Base-by-base conservation (phyloP, 2,113 vertebrate genomes). In the Corapipo altera region DNA sequence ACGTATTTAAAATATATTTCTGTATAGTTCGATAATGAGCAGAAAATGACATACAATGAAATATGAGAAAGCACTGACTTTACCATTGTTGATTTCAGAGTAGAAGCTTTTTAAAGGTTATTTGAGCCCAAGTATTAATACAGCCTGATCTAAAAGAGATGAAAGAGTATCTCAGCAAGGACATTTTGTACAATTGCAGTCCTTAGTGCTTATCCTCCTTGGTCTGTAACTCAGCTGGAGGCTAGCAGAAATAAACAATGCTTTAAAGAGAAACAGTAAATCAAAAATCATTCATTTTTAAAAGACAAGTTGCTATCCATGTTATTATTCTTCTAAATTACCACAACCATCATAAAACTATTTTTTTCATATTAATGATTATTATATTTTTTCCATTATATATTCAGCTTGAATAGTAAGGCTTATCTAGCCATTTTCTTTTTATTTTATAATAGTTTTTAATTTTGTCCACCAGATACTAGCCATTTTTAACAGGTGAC, bases 141-240 rank as follows among this genome's bases (percentile, higher is more conserved):
- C 30, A 92, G 65, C 17, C 66, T 75, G 65, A 83, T 67, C 48
- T 93, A 78, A 79, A 74, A 88, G 43, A 93, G 69, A 88, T 8
- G 7, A 96, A 94, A 86, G 69, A 80, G 51, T 74, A 71, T 64
- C 79, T 65, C 72, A 94, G 64, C 90, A 94, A 93, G 90, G 75
- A 92, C 93, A 84, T 33, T 93, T 52, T 41, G 65, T 93, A 80
- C 82, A 78, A 52, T 6, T 86, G 59, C 69, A 93, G 64, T 84
- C 69, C 72, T 91, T 51, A 26, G n/a, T 76, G 37, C 52, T 88
- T 88, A 82, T 66, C 35, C 48, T 88, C 14, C 70, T 64, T 93
- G 67, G 43, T 59, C 55, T 92, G n/a, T 67, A 96, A 74, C 78
- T 93, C 87, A 90, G 88, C 76, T 86, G 69, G 55, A 85, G 89